Evolutionary conservation across 2,888 invertebrate species (phyloP).

Genomic region (Monoplex corrugatus): DNA sequence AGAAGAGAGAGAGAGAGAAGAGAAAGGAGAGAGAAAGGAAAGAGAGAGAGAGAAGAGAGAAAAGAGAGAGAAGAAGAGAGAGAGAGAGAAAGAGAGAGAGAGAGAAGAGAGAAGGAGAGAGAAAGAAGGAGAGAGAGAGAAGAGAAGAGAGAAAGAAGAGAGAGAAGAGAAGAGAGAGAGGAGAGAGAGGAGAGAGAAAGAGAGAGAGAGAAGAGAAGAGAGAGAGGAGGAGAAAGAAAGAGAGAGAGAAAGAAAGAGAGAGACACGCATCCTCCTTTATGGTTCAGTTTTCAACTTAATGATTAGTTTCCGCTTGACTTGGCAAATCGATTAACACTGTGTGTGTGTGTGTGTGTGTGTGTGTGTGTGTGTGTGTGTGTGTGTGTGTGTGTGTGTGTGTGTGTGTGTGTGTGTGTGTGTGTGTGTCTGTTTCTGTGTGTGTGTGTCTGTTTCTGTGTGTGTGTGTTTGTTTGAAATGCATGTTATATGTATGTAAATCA

Average conservation of each 20-base stretch:
- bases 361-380: not conserved
- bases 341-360: not conserved
- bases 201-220: too few species aligned
- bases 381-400: conserved; percentile 3
- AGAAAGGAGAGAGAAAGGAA: too few species aligned
- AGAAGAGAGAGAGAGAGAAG: too few species aligned
- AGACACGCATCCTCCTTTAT: not conserved
- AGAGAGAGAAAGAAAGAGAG: not conserved
- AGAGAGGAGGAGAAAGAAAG: too few species aligned
- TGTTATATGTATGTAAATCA: not conserved
- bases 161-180: too few species aligned
- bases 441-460: not conserved
- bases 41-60: not conserved
- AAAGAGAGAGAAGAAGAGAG: conserved; percentile 15
- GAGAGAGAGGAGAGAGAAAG: too few species aligned
- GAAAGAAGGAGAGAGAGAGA: not conserved
- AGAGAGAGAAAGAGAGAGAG: conserved; percentile 25
- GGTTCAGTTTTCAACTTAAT: too few species aligned
- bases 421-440: not conserved
- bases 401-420: not conserved
- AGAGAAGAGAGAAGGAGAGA: not conserved
- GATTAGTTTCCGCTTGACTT: too few species aligned
- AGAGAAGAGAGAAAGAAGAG: too few species aligned
- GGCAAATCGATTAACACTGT: not conserved
- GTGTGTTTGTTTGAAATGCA: not conserved